Percentiles rank a stretch among this genome's conserved stretches.
phyloP scores from a whole-genome alignment of 1,140 invertebrate species.

The Fopius arisanus region DNA sequence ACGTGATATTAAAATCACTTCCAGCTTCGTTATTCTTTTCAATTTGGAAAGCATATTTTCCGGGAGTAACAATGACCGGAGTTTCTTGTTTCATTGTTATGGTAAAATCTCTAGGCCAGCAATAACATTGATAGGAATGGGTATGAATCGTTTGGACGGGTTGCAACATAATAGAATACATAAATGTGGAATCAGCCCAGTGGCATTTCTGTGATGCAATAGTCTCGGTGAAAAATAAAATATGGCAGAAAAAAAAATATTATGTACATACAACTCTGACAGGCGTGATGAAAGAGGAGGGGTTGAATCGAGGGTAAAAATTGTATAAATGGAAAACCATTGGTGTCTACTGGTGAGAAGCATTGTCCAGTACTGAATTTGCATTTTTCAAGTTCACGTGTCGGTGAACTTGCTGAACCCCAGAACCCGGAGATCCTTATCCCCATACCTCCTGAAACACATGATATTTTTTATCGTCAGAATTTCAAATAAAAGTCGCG shows the following conservation, averaged over 20 bases:
- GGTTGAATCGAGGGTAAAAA: not conserved
- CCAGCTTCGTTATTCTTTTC: conserved; percentile 2
- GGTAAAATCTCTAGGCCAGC: conserved; percentile 40
- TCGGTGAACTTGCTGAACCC: not conserved
- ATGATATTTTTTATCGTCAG: not conserved
- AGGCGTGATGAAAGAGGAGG: no score
- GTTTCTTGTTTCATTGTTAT: conserved; percentile 46
- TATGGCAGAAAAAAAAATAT: not conserved
- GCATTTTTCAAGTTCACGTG: not conserved
- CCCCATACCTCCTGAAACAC: no score
- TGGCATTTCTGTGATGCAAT: conserved; percentile 15
- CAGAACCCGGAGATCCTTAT: not conserved
- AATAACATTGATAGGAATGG: conserved; percentile 40
- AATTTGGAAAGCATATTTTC: conserved; percentile 44
- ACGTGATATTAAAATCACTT: not conserved
- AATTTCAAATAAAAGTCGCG: not conserved
- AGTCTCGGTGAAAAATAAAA: conserved; percentile 7
- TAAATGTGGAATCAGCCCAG: conserved; percentile 39
- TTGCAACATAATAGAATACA: conserved; percentile 49
- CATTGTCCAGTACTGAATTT: not conserved
- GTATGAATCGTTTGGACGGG: not conserved
- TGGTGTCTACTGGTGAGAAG: not conserved
- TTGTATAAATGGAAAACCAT: not conserved
- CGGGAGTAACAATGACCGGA: conserved; percentile 43
- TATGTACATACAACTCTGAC: not conserved